Evolutionary conservation across 2,888 invertebrate genomes (phyloP).

Genomic region (Drosophila picticornis): DNA sequence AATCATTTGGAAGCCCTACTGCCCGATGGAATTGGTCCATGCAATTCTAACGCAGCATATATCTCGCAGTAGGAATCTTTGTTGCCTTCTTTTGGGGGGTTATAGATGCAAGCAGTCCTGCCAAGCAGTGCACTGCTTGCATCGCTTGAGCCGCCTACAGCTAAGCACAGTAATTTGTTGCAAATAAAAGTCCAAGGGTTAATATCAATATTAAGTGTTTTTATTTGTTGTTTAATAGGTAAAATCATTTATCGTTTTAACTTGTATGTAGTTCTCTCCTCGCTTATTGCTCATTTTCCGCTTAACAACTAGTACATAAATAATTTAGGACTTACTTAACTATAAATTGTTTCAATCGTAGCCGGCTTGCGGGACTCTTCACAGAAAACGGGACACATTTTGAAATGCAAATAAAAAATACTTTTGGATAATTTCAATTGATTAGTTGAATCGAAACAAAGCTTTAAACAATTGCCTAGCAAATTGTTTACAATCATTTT

Average conservation of each 20-base stretch:
- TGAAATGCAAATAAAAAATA: constrained; percentile 52
- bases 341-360: constrained; percentile 46
- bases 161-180: neutral
- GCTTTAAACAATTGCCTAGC: constrained; percentile 27
- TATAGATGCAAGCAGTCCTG: neutral
- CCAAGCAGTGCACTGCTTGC: neutral
- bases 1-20: no score
- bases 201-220: constrained; percentile 39
- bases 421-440: constrained; percentile 66
- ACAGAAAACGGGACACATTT: constrained; percentile 29
- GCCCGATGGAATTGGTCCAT: no score
- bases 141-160: neutral
- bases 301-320: constrained; percentile 67
- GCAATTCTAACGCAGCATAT: no score
- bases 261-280: constrained; percentile 35
- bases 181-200: constrained; percentile 1
- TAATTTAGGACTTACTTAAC: constrained; percentile 59
- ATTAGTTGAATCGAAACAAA: constrained; percentile 31
- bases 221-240: constrained; percentile 54
- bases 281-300: constrained; percentile 31
- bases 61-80: no score
- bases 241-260: constrained; percentile 60
- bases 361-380: constrained; percentile 27
- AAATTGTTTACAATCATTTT: constrained; percentile 30
- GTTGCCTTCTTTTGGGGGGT: neutral